Percentiles rank a stretch among this genome's conserved stretches.
These are phyloP conservation scores for Zenarchopterus dispar DNA, from an alignment of 2,797 vertebrate genomes.

Conservation along the genomic window DNA sequence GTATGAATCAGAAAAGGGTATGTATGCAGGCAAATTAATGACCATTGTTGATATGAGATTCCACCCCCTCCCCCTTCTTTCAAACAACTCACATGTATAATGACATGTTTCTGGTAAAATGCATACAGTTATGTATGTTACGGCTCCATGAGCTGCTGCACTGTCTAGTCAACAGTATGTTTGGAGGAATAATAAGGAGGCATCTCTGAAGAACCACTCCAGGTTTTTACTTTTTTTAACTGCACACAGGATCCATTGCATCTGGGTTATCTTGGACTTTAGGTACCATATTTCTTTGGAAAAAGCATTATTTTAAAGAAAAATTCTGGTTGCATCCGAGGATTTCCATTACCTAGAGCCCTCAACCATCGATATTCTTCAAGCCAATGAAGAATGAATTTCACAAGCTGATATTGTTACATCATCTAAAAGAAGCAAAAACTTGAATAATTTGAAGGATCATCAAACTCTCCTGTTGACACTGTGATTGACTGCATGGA, in stretches of 20 bases:
- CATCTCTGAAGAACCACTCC: conserved; percentile 22
- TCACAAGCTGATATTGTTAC: conserved; percentile 22
- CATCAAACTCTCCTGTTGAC: conserved; percentile 5
- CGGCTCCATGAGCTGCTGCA: conserved; percentile 13
- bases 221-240: conserved; percentile 13
- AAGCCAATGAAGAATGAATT: conserved; percentile 19
- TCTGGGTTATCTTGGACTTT: conserved; percentile 9
- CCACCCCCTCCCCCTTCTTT: conserved; percentile 24
- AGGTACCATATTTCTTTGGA: conserved; percentile 5
- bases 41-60: not conserved
- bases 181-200: conserved; percentile 13
- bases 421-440: conserved; percentile 19
- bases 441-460: conserved; percentile 15
- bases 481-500: conserved; percentile 20
- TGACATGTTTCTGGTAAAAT: conserved; percentile 30
- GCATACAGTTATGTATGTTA: conserved; percentile 28
- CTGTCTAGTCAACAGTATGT: conserved; percentile 8
- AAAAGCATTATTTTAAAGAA: conserved; percentile 11
- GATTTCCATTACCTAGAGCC: conserved; percentile 29
- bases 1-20: conserved; percentile 97
- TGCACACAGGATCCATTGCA: conserved; percentile 5
- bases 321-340: conserved; percentile 10
- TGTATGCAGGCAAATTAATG: conserved; percentile 74
- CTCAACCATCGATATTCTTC: conserved; percentile 2
- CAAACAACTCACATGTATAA: conserved; percentile 23